Evolutionary conservation across 2,888 invertebrate species (phyloP), one percentile per base, ranked within the genome.

Genomic region (Hirudinaria manillensis): DNA sequence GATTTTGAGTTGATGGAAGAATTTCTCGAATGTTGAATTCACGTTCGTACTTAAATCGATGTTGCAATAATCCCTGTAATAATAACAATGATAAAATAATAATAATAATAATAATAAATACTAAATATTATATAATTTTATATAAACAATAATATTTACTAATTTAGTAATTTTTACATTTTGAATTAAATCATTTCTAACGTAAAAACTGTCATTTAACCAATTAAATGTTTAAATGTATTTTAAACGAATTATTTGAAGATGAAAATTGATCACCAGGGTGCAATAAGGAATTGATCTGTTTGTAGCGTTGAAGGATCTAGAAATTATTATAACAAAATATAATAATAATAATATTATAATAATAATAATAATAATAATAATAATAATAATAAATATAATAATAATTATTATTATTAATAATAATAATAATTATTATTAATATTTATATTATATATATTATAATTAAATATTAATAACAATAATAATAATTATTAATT

Each of bases 41-140:
- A 51, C 55, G 53, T 72, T 55, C 4, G 16, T 34, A 3, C 24
- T 45, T 16, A 45, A 32, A 29, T 72, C 72, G 29, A 72, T 27
- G 55, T 55, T 72, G 56, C 72, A 72, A 32, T 72, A 72, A 34
- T 72, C 55, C 72, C 72, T 72, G 45, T 27, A 45, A 45, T 16
- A 45, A 45, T 45, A 45, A 45, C n/a, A n/a, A n/a, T n/a, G n/a
- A n/a, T n/a, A n/a, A n/a, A n/a, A n/a, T n/a, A n/a, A n/a, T n/a
- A n/a, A n/a, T n/a, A n/a, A n/a, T n/a, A n/a, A n/a, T n/a, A n/a
- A n/a, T n/a, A n/a, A n/a, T n/a, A n/a, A n/a, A n/a, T n/a, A n/a
- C n/a, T n/a, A n/a, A n/a, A n/a, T n/a, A n/a, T n/a, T n/a, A n/a
- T n/a, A n/a, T n/a, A n/a, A n/a, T n/a, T n/a, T n/a, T n/a, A n/a